Evolutionary conservation across 2,113 vertebrate species (phyloP), one percentile per base, ranked within the genome.

Genomic region (Varanus komodoensis): DNA sequence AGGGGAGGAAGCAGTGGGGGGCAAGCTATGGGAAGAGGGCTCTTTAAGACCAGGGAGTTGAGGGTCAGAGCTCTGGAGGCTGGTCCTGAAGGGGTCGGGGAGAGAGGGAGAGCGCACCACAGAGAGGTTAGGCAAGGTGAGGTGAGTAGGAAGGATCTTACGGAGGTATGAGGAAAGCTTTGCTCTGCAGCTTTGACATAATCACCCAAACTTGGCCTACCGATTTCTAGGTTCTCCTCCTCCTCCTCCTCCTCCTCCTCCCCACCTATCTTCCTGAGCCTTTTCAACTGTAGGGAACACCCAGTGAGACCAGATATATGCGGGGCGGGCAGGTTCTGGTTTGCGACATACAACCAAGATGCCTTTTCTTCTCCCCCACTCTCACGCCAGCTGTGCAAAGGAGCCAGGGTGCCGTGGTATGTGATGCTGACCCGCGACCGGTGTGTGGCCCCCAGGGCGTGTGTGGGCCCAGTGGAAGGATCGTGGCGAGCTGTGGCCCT

Each of bases 361-460:
- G 14, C 79, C 67, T 27, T 34, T 87, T 48, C 21, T 21, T 17
- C 38, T 3, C 12, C 32, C 50, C 27, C 34, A 7, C 32, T 74
- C 48, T 38, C 54, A 27, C 11, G n/a, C 23, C 61, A 87, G 86
- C 86, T 79, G 86, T 87, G 25, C 86, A 17, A 78, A 78, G 74
- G 38, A 87, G 57, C 74, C 86, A 87, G 15, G 86, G 86, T 9
- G 86, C 86, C 1, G 57, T 79, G 29, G 74, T 79, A 7, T 67
- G 74, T 2, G 15, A 67, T n/a, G 4, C 57, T 12, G 75, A 87
- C 8, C 34, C 75, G 48, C 86, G 17, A 9, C 57, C 34, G 67
- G 3, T 8, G 1, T 50, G 86, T 50, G 86, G 86, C 11, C 86
- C 86, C 15, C 88, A 23, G n/a, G 88, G 27, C 1, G 2, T 38